Evolutionary conservation across 2,113 vertebrate species (phyloP).

Genomic region (Solenodon paradoxus): DNA sequence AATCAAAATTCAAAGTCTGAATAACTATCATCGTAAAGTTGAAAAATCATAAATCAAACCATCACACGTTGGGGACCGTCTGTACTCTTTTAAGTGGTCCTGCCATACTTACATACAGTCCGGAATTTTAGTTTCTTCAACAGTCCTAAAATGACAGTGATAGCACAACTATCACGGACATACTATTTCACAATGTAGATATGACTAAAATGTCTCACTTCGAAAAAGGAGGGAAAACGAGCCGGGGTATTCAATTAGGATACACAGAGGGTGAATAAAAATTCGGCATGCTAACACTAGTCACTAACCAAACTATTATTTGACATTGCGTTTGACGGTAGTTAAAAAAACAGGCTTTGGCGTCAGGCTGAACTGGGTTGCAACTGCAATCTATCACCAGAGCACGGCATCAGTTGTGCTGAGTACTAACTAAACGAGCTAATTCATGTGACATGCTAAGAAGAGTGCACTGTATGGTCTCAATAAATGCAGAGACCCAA

Average conservation of each 20-base stretch:
- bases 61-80: no score
- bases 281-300: not conserved
- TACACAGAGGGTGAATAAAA: not conserved
- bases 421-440: not conserved
- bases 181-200: not conserved
- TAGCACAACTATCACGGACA: not conserved
- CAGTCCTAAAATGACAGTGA: not conserved
- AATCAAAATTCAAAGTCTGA: no score
- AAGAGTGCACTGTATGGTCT: not conserved
- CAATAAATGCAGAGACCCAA: not conserved
- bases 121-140: not conserved
- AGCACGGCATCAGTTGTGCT: not conserved
- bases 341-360: not conserved
- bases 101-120: not conserved
- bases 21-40: no score
- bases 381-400: not conserved
- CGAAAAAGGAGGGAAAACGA: not conserved
- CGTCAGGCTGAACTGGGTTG: not conserved
- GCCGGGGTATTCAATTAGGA: not conserved
- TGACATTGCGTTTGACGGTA: not conserved
- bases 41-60: no score
- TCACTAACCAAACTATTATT: not conserved
- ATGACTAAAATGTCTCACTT: not conserved
- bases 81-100: not conserved
- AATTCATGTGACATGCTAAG: not conserved